Conservation (phyloP, 2,113 vertebrate species). For the Sander vitreus region DNA sequence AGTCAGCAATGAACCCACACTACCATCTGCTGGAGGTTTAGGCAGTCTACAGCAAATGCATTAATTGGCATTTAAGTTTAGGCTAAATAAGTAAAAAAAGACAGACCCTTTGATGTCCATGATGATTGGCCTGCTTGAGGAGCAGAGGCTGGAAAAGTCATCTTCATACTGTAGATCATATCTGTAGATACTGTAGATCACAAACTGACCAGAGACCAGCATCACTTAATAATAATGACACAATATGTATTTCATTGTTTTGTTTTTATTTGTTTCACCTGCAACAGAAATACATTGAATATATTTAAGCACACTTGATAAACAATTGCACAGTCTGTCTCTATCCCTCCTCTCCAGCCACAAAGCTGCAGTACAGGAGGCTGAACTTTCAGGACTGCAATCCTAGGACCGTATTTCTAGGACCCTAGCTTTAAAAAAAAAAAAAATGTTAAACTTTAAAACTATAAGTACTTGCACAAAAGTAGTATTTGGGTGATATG, state of each 20-base stretch:
- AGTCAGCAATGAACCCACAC: neutral
- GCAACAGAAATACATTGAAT: neutral
- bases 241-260: neutral
- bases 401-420: too few species aligned
- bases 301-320: neutral
- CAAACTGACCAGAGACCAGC: neutral
- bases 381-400: too few species aligned
- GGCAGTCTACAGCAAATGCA: neutral
- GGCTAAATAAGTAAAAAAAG: neutral
- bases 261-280: neutral
- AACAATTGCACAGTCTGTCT: neutral
- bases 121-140: neutral
- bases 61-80: neutral
- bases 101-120: neutral
- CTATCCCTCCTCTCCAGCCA: too few species aligned
- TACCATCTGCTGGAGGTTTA: neutral
- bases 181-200: neutral
- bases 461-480: too few species aligned
- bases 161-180: neutral
- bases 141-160: neutral
- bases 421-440: too few species aligned
- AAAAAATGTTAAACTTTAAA: too few species aligned
- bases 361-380: too few species aligned
- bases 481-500: too few species aligned
- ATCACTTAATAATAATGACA: neutral